Conservation (phyloP, 2,797 vertebrate genomes). For the Scleropages formosus region DNA sequence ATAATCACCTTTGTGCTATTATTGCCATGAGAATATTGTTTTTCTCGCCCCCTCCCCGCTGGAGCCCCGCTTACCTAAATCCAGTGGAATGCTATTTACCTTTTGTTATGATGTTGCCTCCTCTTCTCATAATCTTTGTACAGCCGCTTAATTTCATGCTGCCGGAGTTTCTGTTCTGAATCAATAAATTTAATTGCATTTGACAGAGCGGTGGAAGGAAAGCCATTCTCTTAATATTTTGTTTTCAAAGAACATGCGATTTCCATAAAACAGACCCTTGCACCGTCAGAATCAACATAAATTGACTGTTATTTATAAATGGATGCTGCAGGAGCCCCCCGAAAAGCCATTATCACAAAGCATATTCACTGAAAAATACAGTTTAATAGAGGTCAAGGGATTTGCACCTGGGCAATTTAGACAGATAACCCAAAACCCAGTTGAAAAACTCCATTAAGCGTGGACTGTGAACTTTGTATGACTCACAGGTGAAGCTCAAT, state of each 20-base stretch:
- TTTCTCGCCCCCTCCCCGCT: neutral
- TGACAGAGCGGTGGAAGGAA: constrained; percentile 6
- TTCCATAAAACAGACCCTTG: neutral
- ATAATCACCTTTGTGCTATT: constrained; percentile 25
- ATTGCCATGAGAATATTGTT: constrained; percentile 15
- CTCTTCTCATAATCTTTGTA: constrained; percentile 14
- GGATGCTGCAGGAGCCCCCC: neutral
- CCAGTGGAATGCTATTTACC: neutral
- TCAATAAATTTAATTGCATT: constrained; percentile 27
- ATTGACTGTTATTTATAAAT: neutral
- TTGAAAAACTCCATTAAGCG: too few relatives aligned
- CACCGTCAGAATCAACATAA: constrained; percentile 6
- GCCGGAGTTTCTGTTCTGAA: constrained; percentile 25
- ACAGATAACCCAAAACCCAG: neutral
- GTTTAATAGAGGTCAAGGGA: constrained; percentile 6
- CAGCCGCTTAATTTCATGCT: constrained; percentile 30
- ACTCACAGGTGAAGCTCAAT: too few relatives aligned
- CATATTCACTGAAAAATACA: constrained; percentile 8
- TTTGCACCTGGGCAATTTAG: neutral
- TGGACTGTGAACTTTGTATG: too few relatives aligned
- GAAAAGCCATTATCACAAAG: neutral
- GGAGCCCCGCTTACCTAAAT: constrained; percentile 14
- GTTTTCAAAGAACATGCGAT: neutral
- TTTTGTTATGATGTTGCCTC: constrained; percentile 18
- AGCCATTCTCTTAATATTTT: neutral